Base-by-base conservation (phyloP, 1,140 invertebrate species). In the Parapsyche elsis region DNA sequence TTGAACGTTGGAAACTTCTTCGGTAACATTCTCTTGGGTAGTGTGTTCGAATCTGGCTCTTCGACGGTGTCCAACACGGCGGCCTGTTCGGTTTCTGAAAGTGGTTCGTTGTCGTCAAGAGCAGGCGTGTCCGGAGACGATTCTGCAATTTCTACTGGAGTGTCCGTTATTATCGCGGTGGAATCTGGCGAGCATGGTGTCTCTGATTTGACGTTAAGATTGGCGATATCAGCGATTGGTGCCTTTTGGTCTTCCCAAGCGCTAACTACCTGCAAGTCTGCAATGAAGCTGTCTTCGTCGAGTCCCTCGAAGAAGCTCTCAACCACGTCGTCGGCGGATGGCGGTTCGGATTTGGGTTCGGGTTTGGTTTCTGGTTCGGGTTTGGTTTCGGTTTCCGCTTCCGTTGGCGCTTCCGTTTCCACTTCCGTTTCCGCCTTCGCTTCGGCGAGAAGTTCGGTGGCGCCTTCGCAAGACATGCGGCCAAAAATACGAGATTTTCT, bases 261-360 rank as follows among this genome's bases (percentile, higher is more conserved):
- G 16, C 57, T 64, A 30, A 77, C 75, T 4, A 77, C 59, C 19
- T 77, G 57, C 26, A 77, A 23, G n/a, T 64, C 53, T 19, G 75
- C 75, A 4, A 77, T 77, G 75, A 77, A 77, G 38, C 45, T 49
- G n/a, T 77, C 75, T 19, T 77, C 75, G 30, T 77, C 75, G 21
- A 77, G 23, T 19, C 75, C 75, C n/a, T 77, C 75, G 46, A 77
- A 77, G 21, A 77, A 77, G 19, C 61, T 49, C 16, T 77, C 75
- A 16, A 77, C 75, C 9, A 19, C 75, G 1, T 77, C 75, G 59
- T 77, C 75, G 0, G 30, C 75, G 14, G 75, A 57, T 2, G 12
- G 5, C 49, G 49, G 4, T 53, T 53, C 49, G 49, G 4, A 2
- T 2, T 53, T 16, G 12, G 1, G 2, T 12, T 53, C 12, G 2